Base-by-base conservation (phyloP, 2,888 invertebrate genomes). In the Sphaeridia pumilis region DNA sequence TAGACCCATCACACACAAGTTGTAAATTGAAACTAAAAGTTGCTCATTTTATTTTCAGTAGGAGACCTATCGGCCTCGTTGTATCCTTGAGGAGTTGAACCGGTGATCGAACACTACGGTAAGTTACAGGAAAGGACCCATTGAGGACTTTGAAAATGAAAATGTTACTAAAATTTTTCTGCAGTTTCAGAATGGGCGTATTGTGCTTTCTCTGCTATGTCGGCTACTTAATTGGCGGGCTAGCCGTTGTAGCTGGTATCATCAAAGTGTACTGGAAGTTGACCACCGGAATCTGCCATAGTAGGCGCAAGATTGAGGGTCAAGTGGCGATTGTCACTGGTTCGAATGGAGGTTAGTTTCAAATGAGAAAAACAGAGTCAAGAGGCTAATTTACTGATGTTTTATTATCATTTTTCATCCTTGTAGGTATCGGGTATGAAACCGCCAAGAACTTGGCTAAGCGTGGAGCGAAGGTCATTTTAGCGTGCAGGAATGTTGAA, bases 251-350 rank as follows among this genome's bases (percentile, higher is more conserved):
- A 4, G 46, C 27, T 17, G 27, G 41, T 12, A 41, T 31, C 10
- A 51, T 59, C 1, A 66, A 66, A 47, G 5, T 63, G 3, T 66
- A 66, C 47, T 60, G 64, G 34, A 63, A 58, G 42, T 22, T 59
- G 1, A 64, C 57, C 5, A 53, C 62, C 28, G 67, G 67, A 20
- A 64, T 66, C 56, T 69, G 68, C 56, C 67, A 57, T 26, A 69
- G 68, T 54, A 66, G 63, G 26, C 56, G 61, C 27, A 61, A 68
- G 42, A 59, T 70, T 38, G 61, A 67, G 52, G 70, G 69, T 17
- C 69, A 69, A 61, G 69, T 69, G n/a, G 68, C 66, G 5, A 63
- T 70, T 25, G 65, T 70, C 20, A 70, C 70, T 1, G 70, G 70
- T 52, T 64, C 70, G 17, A 70, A 70, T 55, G 64, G 59, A 50